Percentiles rank a stretch among this genome's conserved stretches.
phyloP scores from a whole-genome alignment of 2,797 vertebrate genomes.

The Anableps anableps region DNA sequence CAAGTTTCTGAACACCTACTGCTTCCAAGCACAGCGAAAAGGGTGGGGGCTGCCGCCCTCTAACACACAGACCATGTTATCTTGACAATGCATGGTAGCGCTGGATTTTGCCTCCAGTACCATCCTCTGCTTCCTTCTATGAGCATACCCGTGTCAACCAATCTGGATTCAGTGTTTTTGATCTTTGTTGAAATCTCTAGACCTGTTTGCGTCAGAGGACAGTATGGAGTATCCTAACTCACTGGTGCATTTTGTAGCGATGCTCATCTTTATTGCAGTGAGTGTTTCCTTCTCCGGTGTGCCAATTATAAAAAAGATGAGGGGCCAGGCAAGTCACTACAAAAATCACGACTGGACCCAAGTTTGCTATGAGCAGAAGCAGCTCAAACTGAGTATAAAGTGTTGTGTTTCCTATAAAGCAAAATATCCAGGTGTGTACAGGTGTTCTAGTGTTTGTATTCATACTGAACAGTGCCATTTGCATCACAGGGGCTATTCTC shows the following conservation, averaged over 20 bases:
- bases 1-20: constrained; percentile 36
- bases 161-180: constrained; percentile 35
- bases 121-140: constrained; percentile 40
- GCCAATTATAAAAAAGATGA: constrained; percentile 67
- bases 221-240: constrained; percentile 32
- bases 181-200: constrained; percentile 24
- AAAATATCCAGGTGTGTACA: constrained; percentile 41
- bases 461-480: constrained; percentile 62
- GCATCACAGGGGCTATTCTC: constrained; percentile 32
- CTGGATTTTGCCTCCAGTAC: constrained; percentile 39
- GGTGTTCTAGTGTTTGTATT: constrained; percentile 48
- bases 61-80: constrained; percentile 36
- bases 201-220: constrained; percentile 26
- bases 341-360: not conserved
- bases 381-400: constrained; percentile 27
- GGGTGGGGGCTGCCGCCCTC: constrained; percentile 23
- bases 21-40: constrained; percentile 51
- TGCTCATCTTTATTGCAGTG: constrained; percentile 55
- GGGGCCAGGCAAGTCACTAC: constrained; percentile 29
- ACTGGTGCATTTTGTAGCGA: constrained; percentile 62
- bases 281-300: constrained; percentile 71
- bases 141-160: constrained; percentile 26
- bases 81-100: constrained; percentile 45
- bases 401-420: constrained; percentile 41
- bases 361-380: constrained; percentile 28